Percentiles rank a stretch among this genome's conserved stretches.
Evolutionary conservation across 2,113 vertebrate species (phyloP).

Genomic region (Bufo gargarizans): DNA sequence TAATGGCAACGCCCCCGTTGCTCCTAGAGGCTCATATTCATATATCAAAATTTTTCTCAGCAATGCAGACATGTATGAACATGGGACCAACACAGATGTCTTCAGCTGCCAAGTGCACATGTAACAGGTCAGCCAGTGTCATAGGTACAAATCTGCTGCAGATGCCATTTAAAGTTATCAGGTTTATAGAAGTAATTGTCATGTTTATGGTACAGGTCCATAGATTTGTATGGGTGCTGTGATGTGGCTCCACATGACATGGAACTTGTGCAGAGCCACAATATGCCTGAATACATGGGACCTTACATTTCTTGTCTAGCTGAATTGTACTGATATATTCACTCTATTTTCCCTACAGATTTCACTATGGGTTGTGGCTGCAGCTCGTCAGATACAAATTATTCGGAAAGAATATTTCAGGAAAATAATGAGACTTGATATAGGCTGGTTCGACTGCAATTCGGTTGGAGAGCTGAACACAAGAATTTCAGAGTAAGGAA

Average conservation of each 20-base stretch:
- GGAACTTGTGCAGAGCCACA: background rate
- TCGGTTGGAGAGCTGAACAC: constrained; percentile 95
- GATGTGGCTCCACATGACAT: background rate
- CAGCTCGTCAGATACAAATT: constrained; percentile 85
- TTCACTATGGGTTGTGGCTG: constrained; percentile 88
- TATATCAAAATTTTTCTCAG: no score
- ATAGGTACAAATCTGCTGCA: no score
- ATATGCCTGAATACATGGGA: background rate
- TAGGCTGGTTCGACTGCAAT: constrained; percentile 98
- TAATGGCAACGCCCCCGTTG: no score
- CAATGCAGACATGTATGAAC: no score
- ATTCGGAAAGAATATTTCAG: constrained; percentile 91
- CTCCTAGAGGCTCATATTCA: no score
- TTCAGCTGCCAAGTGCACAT: no score
- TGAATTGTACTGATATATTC: background rate
- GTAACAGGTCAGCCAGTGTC: no score
- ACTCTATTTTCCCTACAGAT: constrained; percentile 75
- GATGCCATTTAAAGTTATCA: no score
- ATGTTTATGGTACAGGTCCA: no score
- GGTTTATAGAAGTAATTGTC: no score
- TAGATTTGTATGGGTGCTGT: no score
- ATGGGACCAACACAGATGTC: no score
- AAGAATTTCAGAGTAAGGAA: constrained; percentile 89
- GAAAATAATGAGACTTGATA: constrained; percentile 95
- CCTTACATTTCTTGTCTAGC: background rate